A percentile compares a stretch with the other conserved stretches of the same genome.
Evolutionary conservation across 2,113 vertebrate species (phyloP).

Genomic region (Mesitornis unicolor): DNA sequence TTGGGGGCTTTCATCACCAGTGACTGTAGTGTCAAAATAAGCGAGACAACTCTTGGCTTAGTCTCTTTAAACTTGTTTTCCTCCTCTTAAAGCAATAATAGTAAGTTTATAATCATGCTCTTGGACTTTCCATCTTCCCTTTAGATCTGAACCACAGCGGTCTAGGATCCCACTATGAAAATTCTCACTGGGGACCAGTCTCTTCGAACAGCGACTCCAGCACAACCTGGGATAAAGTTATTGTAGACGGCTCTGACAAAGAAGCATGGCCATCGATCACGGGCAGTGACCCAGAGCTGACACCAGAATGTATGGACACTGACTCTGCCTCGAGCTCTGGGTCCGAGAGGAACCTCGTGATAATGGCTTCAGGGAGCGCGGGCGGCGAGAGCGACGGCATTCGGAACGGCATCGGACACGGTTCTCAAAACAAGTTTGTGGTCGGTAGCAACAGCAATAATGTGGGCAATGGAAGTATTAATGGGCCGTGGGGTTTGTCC

Average conservation of each 20-base stretch:
- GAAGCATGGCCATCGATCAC: conserved; percentile 86
- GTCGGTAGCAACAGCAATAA: conserved; percentile 91
- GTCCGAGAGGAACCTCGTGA: conserved; percentile 87
- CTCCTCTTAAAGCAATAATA: background rate
- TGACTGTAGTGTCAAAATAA: background rate
- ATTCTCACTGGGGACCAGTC: conserved; percentile 88
- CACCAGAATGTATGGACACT: conserved; percentile 94
- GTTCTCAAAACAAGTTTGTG: conserved; percentile 82
- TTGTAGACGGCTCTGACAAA: conserved; percentile 88
- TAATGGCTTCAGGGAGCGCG: conserved; percentile 81
- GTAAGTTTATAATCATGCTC: background rate
- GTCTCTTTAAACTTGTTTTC: background rate
- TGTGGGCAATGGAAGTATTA: conserved; percentile 83
- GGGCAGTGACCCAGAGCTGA: conserved; percentile 87
- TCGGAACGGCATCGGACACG: conserved; percentile 82
- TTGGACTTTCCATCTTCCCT: conserved; percentile 47
- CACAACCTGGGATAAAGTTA: conserved; percentile 92
- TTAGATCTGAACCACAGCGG: conserved; percentile 90
- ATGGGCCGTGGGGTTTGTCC: conserved; percentile 80
- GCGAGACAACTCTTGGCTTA: background rate
- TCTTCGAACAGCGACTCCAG: conserved; percentile 88
- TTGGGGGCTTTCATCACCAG: background rate
- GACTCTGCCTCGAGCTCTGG: conserved; percentile 90
- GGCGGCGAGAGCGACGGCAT: conserved; percentile 82
- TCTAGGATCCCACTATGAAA: conserved; percentile 95